A percentile compares a stretch with the other conserved stretches of the same genome.
Conservation (phyloP, 2,113 vertebrate species). For the Ivindomyrus marchei region DNA sequence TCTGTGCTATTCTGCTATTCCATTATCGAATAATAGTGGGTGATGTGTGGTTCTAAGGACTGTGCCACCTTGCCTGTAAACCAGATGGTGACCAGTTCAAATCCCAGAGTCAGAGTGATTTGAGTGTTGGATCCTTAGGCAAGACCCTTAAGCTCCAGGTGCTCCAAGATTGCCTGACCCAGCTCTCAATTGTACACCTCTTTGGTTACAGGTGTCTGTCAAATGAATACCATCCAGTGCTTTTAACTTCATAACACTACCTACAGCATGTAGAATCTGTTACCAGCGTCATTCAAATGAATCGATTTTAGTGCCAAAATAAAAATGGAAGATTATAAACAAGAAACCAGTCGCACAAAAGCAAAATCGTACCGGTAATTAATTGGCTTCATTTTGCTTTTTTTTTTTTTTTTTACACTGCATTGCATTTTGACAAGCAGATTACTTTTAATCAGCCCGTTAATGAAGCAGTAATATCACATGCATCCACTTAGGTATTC, state of each 20-base stretch:
- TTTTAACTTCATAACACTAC: not conserved
- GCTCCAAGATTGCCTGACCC: not conserved
- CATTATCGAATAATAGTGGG: not conserved
- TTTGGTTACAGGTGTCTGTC: not conserved
- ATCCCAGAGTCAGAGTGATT: not conserved
- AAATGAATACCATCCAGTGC: not conserved
- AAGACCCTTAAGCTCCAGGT: not conserved
- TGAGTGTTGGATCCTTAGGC: not conserved
- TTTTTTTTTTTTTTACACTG: not conserved
- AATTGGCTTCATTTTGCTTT: not conserved
- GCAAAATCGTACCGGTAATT: not conserved
- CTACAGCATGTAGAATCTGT: not conserved
- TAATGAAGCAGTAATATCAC: not conserved
- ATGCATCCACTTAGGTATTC: not conserved
- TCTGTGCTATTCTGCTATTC: not conserved
- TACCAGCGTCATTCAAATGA: not conserved
- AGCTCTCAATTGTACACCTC: not conserved
- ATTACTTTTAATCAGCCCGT: not conserved
- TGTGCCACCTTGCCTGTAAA: not conserved
- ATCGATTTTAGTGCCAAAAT: not conserved
- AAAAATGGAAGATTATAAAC: not conserved
- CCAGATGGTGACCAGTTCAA: not conserved
- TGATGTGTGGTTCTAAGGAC: not conserved
- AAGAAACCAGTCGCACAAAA: not conserved
- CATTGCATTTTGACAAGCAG: not conserved